Conservation (phyloP, 2,888 invertebrate species). For the Petrolisthes manimaculis region DNA sequence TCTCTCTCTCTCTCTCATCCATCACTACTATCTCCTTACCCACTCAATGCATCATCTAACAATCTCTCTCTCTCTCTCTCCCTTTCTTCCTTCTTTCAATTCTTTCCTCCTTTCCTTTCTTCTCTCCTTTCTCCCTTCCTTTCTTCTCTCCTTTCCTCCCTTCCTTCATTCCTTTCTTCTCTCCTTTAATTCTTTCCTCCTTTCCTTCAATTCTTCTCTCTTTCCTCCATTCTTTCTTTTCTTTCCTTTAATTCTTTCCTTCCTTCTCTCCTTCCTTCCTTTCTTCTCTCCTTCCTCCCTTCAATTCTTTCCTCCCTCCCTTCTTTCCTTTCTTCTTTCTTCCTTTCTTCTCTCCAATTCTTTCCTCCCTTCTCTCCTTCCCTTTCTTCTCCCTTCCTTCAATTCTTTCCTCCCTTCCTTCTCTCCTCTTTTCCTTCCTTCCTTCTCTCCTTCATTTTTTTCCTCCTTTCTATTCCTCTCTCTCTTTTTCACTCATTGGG, state of each 20-base stretch:
- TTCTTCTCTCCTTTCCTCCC: constrained; percentile 6
- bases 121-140: not conserved
- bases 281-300: not conserved
- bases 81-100: not conserved
- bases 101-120: not conserved
- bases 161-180: not conserved
- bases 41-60: too few relatives aligned
- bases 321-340: not conserved
- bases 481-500: too few relatives aligned
- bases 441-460: not conserved
- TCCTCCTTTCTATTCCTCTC: not conserved
- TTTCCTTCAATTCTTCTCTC: not conserved
- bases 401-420: not conserved
- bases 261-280: not conserved
- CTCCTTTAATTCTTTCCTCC: not conserved
- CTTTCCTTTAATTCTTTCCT: not conserved
- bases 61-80: not conserved
- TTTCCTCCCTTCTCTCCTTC: not conserved
- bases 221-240: not conserved
- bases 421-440: not conserved
- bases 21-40: too few relatives aligned
- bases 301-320: not conserved
- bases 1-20: not conserved
- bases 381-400: not conserved
- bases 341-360: not conserved